Evolutionary conservation across 2,113 vertebrate genomes (phyloP).

Genomic region (Sinocyclocheilus anophthalmus): DNA sequence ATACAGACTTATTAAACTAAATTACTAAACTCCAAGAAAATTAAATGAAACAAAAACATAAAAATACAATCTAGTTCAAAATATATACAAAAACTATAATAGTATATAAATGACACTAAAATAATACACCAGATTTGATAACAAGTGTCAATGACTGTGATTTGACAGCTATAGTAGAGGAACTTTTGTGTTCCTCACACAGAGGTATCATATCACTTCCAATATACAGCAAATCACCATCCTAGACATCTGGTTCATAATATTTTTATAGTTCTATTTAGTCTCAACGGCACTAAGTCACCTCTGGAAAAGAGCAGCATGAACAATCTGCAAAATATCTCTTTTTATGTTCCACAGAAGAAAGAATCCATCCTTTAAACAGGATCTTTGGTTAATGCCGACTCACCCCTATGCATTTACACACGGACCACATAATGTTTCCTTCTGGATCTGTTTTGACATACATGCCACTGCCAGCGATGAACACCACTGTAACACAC

Average conservation of each 20-base stretch:
- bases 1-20: too few relatives aligned
- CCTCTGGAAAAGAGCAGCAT: neutral
- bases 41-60: too few relatives aligned
- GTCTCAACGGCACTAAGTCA: neutral
- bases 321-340: neutral
- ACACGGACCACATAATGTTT: slow-evolving; percentile 86
- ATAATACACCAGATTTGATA: neutral
- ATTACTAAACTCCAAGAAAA: too few relatives aligned
- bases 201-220: neutral
- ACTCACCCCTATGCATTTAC: slow-evolving; percentile 89
- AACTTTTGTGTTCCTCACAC: neutral
- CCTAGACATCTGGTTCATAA: too few relatives aligned
- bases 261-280: neutral
- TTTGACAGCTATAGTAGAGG: neutral
- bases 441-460: slow-evolving; percentile 88
- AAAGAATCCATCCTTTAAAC: neutral
- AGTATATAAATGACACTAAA: too few relatives aligned
- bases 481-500: slow-evolving; percentile 84
- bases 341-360: neutral
- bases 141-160: neutral
- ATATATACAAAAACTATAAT: too few relatives aligned
- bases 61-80: too few relatives aligned
- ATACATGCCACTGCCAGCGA: slow-evolving; percentile 88
- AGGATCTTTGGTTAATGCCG: neutral
- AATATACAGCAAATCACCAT: neutral